Conservation (phyloP, 2,888 invertebrate genomes). For the Nomada ruficornis region DNA sequence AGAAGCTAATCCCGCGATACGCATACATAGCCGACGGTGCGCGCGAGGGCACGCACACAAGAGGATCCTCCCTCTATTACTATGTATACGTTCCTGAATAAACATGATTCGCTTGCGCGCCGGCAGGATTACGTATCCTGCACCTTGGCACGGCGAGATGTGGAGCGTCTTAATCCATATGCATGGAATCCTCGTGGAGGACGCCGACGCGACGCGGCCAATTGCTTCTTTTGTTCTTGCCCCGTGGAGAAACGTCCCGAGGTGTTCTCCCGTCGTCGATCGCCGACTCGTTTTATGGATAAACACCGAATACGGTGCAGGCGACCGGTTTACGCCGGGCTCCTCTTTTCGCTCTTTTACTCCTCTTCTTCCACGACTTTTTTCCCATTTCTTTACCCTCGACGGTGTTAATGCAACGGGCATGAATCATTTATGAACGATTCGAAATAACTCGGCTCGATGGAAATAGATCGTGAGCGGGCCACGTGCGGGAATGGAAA, state of each 20-base stretch:
- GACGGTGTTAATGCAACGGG: constrained; percentile 47
- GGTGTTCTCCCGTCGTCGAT: constrained; percentile 45
- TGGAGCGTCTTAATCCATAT: constrained; percentile 70
- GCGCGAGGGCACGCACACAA: constrained; percentile 22
- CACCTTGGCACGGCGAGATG: constrained; percentile 58
- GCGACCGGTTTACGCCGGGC: not conserved
- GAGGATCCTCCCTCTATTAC: constrained; percentile 63
- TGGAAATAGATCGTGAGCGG: constrained; percentile 54
- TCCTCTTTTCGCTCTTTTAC: not conserved
- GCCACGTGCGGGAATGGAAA: constrained; percentile 9
- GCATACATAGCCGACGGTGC: not conserved
- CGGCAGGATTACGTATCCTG: constrained; percentile 68
- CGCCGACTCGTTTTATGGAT: constrained; percentile 54
- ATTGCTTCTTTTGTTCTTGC: constrained; percentile 64
- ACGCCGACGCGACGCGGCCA: constrained; percentile 54
- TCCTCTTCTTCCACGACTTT: no score
- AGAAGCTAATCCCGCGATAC: constrained; percentile 24
- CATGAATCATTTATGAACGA: constrained; percentile 65
- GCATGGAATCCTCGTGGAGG: constrained; percentile 61
- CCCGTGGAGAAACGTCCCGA: constrained; percentile 21
- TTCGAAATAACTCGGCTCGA: constrained; percentile 58
- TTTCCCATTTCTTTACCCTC: not conserved
- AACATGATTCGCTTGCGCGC: constrained; percentile 72
- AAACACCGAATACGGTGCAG: constrained; percentile 60
- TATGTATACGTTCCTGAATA: constrained; percentile 73